phyloP scores from a whole-genome alignment of 2,888 invertebrate species.

The Acanthoscelides obtectus region DNA sequence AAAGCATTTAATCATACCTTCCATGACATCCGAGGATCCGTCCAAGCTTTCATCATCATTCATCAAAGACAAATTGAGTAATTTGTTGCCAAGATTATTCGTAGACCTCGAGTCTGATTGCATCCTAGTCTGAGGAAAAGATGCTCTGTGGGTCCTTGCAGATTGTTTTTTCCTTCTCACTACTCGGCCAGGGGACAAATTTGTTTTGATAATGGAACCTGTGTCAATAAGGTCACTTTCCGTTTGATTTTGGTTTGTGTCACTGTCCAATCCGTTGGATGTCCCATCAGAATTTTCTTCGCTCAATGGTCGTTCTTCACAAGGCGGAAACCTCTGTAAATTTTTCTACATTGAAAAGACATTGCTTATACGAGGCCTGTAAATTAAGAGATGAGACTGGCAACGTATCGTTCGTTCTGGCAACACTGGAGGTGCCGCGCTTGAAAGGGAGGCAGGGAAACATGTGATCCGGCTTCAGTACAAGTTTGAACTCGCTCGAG shows the following conservation, averaged over 20 bases:
- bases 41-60: constrained; percentile 52
- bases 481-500: too few relatives aligned
- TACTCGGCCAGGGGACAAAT: constrained; percentile 70
- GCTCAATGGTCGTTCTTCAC: background rate
- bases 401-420: too few relatives aligned
- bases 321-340: background rate
- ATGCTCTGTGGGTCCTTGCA: constrained; percentile 57
- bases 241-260: constrained; percentile 39
- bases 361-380: too few relatives aligned
- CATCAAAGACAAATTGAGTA: constrained; percentile 41
- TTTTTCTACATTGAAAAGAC: too few relatives aligned
- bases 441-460: too few relatives aligned
- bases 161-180: constrained; percentile 55
- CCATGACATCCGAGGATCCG: constrained; percentile 57
- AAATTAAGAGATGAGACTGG: too few relatives aligned
- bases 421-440: too few relatives aligned
- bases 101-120: constrained; percentile 50
- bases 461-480: too few relatives aligned
- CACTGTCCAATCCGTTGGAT: constrained; percentile 25
- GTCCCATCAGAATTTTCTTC: constrained; percentile 28
- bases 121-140: constrained; percentile 60
- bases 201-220: constrained; percentile 58
- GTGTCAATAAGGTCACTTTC: constrained; percentile 49
- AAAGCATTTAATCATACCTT: too few relatives aligned
- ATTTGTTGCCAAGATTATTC: constrained; percentile 50